Percentiles rank a stretch among this genome's conserved stretches.
Evolutionary conservation across 2,797 vertebrate species (phyloP).

Genomic region (Gastrophryne carolinensis): DNA sequence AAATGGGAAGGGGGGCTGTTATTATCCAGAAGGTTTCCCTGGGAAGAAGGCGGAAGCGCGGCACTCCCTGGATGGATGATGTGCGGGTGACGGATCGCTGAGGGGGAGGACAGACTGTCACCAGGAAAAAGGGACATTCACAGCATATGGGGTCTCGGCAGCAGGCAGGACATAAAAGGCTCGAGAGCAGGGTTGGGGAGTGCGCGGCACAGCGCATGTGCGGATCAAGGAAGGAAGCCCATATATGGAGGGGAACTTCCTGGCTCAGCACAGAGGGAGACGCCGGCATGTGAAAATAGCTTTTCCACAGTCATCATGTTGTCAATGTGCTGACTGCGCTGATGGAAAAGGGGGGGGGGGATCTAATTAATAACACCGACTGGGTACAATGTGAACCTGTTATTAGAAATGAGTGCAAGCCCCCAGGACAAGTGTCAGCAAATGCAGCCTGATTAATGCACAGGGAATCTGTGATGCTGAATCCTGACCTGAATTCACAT

Average conservation of each 20-base stretch:
- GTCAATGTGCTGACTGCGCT: neutral
- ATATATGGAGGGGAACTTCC: neutral
- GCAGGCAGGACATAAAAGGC: constrained; percentile 30
- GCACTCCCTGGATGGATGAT: neutral
- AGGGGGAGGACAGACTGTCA: neutral
- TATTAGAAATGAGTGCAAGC: too few species aligned
- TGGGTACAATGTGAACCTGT: neutral
- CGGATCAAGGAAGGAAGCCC: constrained; percentile 33
- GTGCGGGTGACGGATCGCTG: neutral
- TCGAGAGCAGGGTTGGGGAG: neutral
- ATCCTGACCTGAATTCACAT: too few species aligned
- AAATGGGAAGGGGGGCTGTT: too few species aligned
- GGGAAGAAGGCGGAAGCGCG: neutral
- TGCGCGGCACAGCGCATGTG: neutral
- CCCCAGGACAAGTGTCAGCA: too few species aligned
- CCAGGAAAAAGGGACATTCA: constrained; percentile 11
- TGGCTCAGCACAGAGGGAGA: neutral
- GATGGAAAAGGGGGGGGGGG: neutral
- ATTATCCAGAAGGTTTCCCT: too few species aligned
- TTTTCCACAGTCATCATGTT: neutral
- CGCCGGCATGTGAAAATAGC: neutral
- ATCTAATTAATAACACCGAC: neutral
- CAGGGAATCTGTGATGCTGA: too few species aligned
- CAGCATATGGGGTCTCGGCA: neutral
- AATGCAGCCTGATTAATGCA: too few species aligned